phyloP scores from a whole-genome alignment of 1,140 invertebrate species.

The Dendrolimus kikuchii region DNA sequence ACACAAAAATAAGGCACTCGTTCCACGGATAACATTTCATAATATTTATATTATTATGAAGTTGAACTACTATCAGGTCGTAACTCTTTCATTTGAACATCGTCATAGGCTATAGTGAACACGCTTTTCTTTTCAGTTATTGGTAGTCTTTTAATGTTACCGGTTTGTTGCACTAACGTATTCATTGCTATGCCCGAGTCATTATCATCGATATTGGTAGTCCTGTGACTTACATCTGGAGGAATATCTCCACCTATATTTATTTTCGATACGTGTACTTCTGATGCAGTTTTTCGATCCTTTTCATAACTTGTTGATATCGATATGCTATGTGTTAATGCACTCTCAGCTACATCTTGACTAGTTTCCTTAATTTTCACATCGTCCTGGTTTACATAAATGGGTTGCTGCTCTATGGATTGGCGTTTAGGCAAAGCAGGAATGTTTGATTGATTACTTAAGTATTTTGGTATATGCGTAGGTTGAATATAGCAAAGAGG shows the following conservation, averaged over 20 bases:
- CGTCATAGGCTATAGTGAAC: slow-evolving; percentile 94
- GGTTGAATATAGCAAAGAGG: slow-evolving; percentile 77
- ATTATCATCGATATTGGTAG: slow-evolving; percentile 75
- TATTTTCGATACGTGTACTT: slow-evolving; percentile 65
- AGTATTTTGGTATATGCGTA: slow-evolving; percentile 77
- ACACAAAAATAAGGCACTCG: slow-evolving; percentile 36
- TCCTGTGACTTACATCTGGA: slow-evolving; percentile 31
- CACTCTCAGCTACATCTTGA: slow-evolving; percentile 54
- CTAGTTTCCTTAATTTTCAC: slow-evolving; percentile 38
- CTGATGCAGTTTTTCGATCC: slow-evolving; percentile 35
- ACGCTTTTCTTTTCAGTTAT: slow-evolving; percentile 93
- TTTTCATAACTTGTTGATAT: slow-evolving; percentile 58
- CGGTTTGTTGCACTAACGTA: slow-evolving; percentile 65
- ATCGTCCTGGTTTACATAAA: slow-evolving; percentile 66
- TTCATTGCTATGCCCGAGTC: slow-evolving; percentile 84
- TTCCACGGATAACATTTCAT: slow-evolving; percentile 13
- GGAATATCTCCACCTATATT: slow-evolving; percentile 54
- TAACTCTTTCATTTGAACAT: slow-evolving; percentile 76
- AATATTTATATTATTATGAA: slow-evolving; percentile 46
- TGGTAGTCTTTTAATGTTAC: slow-evolving; percentile 76
- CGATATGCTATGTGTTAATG: slow-evolving; percentile 59
- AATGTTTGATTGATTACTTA: slow-evolving; percentile 70
- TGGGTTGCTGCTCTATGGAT: slow-evolving; percentile 50
- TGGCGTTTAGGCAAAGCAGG: slow-evolving; percentile 47
- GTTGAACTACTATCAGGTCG: slow-evolving; percentile 70